Base-by-base conservation (phyloP, 2,113 vertebrate species). In the Glaucomys volans region DNA sequence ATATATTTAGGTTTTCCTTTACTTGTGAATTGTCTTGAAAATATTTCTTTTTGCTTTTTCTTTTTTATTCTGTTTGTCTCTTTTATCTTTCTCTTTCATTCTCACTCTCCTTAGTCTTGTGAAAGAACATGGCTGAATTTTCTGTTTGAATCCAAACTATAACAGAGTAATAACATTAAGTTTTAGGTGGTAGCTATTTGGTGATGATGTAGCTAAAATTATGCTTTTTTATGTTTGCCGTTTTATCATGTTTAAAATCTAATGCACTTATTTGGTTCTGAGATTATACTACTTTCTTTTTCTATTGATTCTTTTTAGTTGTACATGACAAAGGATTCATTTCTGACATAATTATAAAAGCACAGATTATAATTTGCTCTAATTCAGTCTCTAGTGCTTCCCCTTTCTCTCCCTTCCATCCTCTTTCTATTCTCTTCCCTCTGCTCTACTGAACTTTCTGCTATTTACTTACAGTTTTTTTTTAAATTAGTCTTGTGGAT, bases 1-100 rank as follows among this genome's bases (percentile, higher is more conserved):
- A 14, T 97, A 79, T 62, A 42, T 75, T 96, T 95, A 14, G 77
- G 0, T 42, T 95, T 95, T 88, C 37, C 94, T 57, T 90, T 95
- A 42, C 62, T 96, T 52, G 5, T 85, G 52, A 95, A 90, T 71
- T 14, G 28, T 81, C 92, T 44, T 54, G 64, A 93, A 57, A 87
- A 94, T 71, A 10, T 87, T 1, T 35, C 69, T 24, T 35, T 4
- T 20, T 66, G 44, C 0, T 44, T 90, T 12, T 75, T 47, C 69
- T 87, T 35, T 75, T 3, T 77, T 40, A 8, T 76, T 52, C 9
- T 59, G 59, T 96, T 77, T 47, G 44, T 59, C 40, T 95, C 4
- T 81, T 59, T 50, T 26, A 5, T 64, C 24, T 30, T 28, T 26
- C 62, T 17, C 44, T 75, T 71, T 87, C 57, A 35, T 40, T 83